Evolutionary conservation across 2,113 vertebrate species (phyloP), one percentile per base, ranked within the genome.

Genomic region (Pleuronectes platessa): DNA sequence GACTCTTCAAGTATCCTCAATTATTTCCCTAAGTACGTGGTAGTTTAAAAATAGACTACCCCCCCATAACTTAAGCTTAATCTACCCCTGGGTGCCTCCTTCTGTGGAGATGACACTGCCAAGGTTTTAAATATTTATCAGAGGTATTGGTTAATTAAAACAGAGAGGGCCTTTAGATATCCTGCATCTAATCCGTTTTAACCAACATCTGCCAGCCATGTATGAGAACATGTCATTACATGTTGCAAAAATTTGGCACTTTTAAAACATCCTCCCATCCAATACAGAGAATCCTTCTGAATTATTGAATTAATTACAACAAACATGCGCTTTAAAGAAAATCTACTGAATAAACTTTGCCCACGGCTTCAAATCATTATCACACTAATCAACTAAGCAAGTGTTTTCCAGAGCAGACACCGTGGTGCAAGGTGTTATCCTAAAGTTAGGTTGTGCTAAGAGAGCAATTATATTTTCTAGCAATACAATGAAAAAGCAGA

Each of bases 91-190:
- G 77, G 79, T 67, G 3, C 64, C 61, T 86, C 76, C 76, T 74
- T 84, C 63, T 86, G 78, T 78, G 85, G 71, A 83, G 79, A 76
- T 85, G 89, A 83, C 89, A 88, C 75, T 90, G 88, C 86, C 81
- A 83, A 82, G 73, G 78, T 78, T 92, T 91, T 88, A 92, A 93
- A 93, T 93, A 92, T 92, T 90, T 90, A 92, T 92, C 85, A 91
- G 88, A 88, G 74, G 79, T 91, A 88, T 90, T 62, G 79, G 79
- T 87, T 91, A 94, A 93, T 93, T 93, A 93, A 92, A 93, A 89
- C 88, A 90, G 88, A 79, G 78, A 86, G 80, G 62, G 79, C 81
- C 82, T 91, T 90, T 71, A 88, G 81, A 90, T 91, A 90, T 84
- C 81, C 74, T 89, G 84, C 84, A 80, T 86, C 82, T 84, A 86